phyloP scores from a whole-genome alignment of 1,140 invertebrate species.

The Zaprionus taronus region DNA sequence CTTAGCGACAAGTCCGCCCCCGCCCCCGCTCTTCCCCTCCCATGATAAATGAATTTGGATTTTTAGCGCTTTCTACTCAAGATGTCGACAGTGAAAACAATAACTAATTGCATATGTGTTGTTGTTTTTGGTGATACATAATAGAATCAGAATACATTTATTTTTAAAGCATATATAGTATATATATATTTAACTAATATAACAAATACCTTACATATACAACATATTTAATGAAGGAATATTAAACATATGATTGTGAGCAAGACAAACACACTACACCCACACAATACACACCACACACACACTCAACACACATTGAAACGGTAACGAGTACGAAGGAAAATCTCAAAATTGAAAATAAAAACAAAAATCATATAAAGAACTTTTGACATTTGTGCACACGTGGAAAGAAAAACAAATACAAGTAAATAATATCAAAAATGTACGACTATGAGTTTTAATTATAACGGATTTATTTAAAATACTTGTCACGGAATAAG shows the following conservation, averaged over 20 bases:
- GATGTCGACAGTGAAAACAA: slow-evolving; percentile 42
- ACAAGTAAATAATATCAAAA: slow-evolving; percentile 77
- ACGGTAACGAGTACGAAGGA: slow-evolving; percentile 6
- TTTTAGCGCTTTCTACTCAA: slow-evolving; percentile 24
- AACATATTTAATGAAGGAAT: slow-evolving; percentile 57
- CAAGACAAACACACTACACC: slow-evolving; percentile 46
- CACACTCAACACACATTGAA: slow-evolving; percentile 11
- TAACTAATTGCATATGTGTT: slow-evolving; percentile 74
- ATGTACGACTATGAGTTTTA: slow-evolving; percentile 31
- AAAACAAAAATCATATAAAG: slow-evolving; percentile 31
- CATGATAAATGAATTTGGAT: background rate
- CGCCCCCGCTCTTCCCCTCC: background rate
- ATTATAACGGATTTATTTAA: background rate
- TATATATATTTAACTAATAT: slow-evolving; percentile 53
- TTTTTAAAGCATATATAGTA: slow-evolving; percentile 57
- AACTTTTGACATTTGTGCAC: slow-evolving; percentile 76
- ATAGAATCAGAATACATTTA: slow-evolving; percentile 63
- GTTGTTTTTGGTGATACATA: slow-evolving; percentile 76
- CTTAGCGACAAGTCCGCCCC: background rate
- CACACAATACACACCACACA: slow-evolving; percentile 25
- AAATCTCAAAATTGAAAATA: slow-evolving; percentile 35
- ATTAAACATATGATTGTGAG: slow-evolving; percentile 78
- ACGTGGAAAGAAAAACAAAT: slow-evolving; percentile 68
- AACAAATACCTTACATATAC: slow-evolving; percentile 47
- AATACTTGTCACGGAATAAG: background rate